Evolutionary conservation across 2,797 vertebrate species (phyloP).

Genomic region (Enteromius paludinosus): DNA sequence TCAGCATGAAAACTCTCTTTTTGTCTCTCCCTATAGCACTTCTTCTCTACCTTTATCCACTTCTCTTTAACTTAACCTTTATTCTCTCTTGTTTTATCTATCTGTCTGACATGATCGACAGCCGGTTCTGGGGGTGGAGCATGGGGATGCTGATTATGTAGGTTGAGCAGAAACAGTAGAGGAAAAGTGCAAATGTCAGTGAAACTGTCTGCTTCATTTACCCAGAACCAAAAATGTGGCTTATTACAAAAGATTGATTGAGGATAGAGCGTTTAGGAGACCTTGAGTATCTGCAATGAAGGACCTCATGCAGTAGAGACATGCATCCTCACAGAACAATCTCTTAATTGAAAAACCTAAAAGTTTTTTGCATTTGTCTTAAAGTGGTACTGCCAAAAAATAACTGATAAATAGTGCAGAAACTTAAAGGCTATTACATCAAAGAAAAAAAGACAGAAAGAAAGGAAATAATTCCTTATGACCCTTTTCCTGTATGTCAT

Average conservation of each 20-base stretch:
- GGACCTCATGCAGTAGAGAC: conserved; percentile 7
- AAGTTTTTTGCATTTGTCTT: background rate
- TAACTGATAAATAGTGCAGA: background rate
- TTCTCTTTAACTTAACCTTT: background rate
- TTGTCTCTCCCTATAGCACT: background rate
- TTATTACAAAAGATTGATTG: conserved; percentile 57
- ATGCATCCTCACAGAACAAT: conserved; percentile 21
- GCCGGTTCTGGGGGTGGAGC: conserved; percentile 26
- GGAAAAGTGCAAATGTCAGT: conserved; percentile 48
- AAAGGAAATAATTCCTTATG: background rate
- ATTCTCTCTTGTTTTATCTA: conserved; percentile 3
- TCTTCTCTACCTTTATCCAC: background rate
- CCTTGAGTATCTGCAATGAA: background rate
- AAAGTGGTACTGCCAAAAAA: background rate
- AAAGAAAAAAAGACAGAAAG: background rate
- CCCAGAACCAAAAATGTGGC: conserved; percentile 45
- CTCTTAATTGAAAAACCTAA: background rate
- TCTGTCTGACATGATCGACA: conserved; percentile 15
- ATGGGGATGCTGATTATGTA: conserved; percentile 39
- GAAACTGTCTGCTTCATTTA: conserved; percentile 54
- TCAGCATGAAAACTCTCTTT: background rate
- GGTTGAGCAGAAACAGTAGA: conserved; percentile 35
- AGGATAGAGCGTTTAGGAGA: conserved; percentile 35
- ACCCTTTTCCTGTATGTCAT: background rate
- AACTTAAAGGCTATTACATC: background rate